Conservation (phyloP, 2,113 vertebrate genomes). For the Misgurnus mizolepis region DNA sequence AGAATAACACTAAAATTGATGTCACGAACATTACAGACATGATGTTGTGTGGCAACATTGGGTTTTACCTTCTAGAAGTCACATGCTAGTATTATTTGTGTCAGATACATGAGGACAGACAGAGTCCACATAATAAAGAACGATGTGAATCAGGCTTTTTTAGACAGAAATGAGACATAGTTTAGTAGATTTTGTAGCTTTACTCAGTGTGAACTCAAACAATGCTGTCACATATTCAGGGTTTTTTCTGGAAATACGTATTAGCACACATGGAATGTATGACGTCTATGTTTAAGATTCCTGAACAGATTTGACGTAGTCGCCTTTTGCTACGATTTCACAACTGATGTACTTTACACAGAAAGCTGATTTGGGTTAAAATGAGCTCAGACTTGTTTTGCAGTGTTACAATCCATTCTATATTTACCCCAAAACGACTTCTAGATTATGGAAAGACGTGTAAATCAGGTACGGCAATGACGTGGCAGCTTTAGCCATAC, state of each 20-base stretch:
- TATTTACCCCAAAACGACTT: constrained; percentile 4
- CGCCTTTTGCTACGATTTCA: constrained; percentile 11
- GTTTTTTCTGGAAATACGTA: neutral
- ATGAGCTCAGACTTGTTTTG: constrained; percentile 14
- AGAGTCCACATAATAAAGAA: neutral
- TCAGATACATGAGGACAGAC: neutral
- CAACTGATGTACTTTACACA: neutral
- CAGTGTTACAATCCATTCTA: constrained; percentile 21
- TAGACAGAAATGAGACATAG: neutral
- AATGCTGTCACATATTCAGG: constrained; percentile 3
- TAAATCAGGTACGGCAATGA: constrained; percentile 13
- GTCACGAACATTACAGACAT: neutral
- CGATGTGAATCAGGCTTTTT: constrained; percentile 4
- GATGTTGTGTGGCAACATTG: neutral
- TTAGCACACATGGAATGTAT: constrained; percentile 28
- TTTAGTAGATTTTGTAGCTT: neutral
- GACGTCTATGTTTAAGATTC: constrained; percentile 19
- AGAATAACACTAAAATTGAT: constrained; percentile 4
- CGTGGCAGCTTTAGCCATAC: neutral
- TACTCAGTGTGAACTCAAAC: neutral
- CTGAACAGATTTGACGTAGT: constrained; percentile 24
- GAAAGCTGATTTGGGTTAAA: constrained; percentile 30
- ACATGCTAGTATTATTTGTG: neutral
- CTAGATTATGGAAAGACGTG: constrained; percentile 9
- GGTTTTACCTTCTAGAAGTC: neutral